phyloP scores from a whole-genome alignment of 2,888 invertebrate genomes.

The Acleris laterana region DNA sequence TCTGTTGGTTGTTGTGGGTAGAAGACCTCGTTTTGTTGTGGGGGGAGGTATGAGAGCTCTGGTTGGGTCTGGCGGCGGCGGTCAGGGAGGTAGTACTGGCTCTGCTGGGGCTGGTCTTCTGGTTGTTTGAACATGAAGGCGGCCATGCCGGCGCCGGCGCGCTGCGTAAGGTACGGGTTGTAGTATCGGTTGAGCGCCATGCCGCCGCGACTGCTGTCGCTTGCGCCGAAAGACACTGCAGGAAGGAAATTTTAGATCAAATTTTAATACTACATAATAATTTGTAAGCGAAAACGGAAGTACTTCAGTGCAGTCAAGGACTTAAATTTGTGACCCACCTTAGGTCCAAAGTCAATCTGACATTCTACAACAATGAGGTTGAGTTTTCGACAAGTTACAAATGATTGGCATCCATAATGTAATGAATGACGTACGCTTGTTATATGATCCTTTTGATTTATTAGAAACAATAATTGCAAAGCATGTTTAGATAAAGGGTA shows the following conservation, averaged over 20 bases:
- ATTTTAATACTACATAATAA: not conserved
- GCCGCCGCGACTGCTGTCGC: slow-evolving; percentile 68
- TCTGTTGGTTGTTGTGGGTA: slow-evolving; percentile 56
- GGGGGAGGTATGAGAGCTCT: slow-evolving; percentile 60
- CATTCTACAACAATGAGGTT: too few species aligned
- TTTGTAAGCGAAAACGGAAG: too few species aligned
- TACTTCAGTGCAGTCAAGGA: too few species aligned
- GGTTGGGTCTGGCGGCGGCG: slow-evolving; percentile 70
- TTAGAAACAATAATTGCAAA: too few species aligned
- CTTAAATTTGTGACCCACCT: too few species aligned
- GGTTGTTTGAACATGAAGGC: slow-evolving; percentile 72
- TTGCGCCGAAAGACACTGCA: slow-evolving; percentile 72
- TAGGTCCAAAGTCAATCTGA: too few species aligned
- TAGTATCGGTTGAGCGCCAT: slow-evolving; percentile 76
- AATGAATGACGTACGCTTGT: too few species aligned
- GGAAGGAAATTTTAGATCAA: not conserved
- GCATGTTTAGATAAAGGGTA: too few species aligned
- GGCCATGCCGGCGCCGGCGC: slow-evolving; percentile 68
- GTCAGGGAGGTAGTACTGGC: slow-evolving; percentile 74
- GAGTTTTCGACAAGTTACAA: too few species aligned
- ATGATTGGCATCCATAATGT: too few species aligned
- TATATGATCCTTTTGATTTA: too few species aligned
- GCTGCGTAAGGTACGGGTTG: slow-evolving; percentile 71
- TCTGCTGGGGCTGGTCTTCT: slow-evolving; percentile 53
- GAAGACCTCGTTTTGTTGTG: slow-evolving; percentile 75